phyloP scores from a whole-genome alignment of 2,888 invertebrate species.

The Pteria penguin region DNA sequence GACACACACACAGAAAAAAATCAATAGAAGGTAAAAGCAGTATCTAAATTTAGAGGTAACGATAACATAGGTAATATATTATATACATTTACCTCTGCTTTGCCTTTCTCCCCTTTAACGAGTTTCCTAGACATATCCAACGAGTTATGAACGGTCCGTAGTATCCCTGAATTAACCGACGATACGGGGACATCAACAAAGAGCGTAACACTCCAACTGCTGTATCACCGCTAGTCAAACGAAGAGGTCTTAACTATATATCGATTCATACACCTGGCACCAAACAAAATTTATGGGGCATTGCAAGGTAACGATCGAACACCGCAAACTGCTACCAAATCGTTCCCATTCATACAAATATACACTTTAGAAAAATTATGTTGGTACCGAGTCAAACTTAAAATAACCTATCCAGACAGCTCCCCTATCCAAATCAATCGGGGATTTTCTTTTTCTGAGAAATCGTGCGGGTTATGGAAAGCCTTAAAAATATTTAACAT shows the following conservation, averaged over 20 bases:
- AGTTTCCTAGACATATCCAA: conserved; percentile 39
- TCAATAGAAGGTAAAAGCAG: conserved; percentile 24
- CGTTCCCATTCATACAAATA: conserved; percentile 10
- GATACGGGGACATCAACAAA: conserved; percentile 21
- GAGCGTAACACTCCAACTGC: conserved; percentile 16
- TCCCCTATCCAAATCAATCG: conserved; percentile 35
- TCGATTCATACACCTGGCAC: conserved; percentile 47
- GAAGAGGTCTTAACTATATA: conserved; percentile 28
- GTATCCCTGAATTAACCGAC: background rate
- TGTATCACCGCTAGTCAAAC: conserved; percentile 36
- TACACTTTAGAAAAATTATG: background rate
- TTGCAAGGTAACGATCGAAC: conserved; percentile 35
- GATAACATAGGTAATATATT: background rate
- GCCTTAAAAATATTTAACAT: conserved; percentile 39
- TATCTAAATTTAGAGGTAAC: conserved; percentile 13
- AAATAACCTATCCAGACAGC: conserved; percentile 17
- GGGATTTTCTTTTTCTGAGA: no score
- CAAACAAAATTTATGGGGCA: conserved; percentile 42
- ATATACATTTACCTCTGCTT: conserved; percentile 35
- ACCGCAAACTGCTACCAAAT: conserved; percentile 10
- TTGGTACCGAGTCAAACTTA: conserved; percentile 1
- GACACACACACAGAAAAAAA: conserved; percentile 25
- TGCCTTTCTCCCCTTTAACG: conserved; percentile 32
- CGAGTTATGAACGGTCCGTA: no score
- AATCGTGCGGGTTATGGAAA: conserved; percentile 35